Evolutionary conservation across 2,113 vertebrate genomes (phyloP), one percentile per base, ranked within the genome.

Genomic region (Coturnix japonica): DNA sequence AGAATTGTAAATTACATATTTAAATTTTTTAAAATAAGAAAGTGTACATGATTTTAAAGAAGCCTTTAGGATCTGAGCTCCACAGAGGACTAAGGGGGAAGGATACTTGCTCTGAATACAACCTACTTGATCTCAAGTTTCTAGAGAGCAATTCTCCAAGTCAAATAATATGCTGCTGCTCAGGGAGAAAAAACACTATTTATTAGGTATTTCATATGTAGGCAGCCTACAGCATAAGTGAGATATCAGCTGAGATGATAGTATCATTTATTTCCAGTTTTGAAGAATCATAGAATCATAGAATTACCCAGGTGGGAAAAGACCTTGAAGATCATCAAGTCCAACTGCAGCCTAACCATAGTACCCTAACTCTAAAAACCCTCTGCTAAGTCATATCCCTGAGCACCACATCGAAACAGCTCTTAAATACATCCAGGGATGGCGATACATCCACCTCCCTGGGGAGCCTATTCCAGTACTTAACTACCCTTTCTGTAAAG

Each of bases 1-100:
- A 89, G 95, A 95, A 94, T 95, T 88, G n/a, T 69, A 96, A 95
- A 94, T 95, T 84, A 9, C 70, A 54, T 65, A 90, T 94, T 95
- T 88, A 59, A 93, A 90, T 90, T 90, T 84, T 14, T 4, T 37
- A 91, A 95, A 91, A 89, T 54, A 71, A 78, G 80, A 65, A 93
- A 84, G 84, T 79, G 81, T 81, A 57, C 86, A 88, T 69, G 49
- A 70, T 17, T 25, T 63, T 91, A 69, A 91, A 81, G 88, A 86
- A 90, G 59, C 17, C 83, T 49, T 95, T 84, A 92, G 54, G 86
- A 92, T 49, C 49, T 56, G 57, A 54, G 54, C 17, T 89, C 81
- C 81, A 76, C 59, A 79, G 92, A 91, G 74, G 18, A 76, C 63
- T 87, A 86, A 94, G 76, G 15, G n/a, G 61, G 73, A 94, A 94